These are phyloP conservation scores for Dasysyrphus tricinctus DNA, from an alignment of 2,888 invertebrate species.

Conservation along the genomic window DNA sequence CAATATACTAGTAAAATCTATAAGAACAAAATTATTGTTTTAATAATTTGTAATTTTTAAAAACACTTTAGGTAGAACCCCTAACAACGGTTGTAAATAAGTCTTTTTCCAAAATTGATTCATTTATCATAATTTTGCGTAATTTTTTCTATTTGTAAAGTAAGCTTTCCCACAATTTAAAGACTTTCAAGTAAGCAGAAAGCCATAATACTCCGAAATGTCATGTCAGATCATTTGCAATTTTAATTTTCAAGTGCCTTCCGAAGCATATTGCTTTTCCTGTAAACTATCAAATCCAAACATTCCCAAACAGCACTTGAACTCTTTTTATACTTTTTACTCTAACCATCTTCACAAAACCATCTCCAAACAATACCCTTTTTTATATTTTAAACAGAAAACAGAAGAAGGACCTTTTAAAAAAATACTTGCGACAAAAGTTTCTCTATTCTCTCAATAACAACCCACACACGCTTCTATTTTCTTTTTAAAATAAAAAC, in stretches of 20 bases:
- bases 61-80: too few relatives aligned
- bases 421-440: conserved; percentile 55
- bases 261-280: conserved; percentile 50
- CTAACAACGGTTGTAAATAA: too few relatives aligned
- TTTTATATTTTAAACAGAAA: conserved; percentile 22
- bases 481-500: conserved; percentile 49
- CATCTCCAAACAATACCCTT: conserved; percentile 22
- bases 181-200: neutral
- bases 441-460: conserved; percentile 15
- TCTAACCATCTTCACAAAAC: conserved; percentile 27
- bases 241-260: neutral
- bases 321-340: conserved; percentile 39
- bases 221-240: neutral
- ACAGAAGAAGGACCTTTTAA: conserved; percentile 36
- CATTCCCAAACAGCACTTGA: conserved; percentile 46
- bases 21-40: too few relatives aligned
- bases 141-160: too few relatives aligned
- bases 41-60: too few relatives aligned
- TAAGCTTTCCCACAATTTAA: too few relatives aligned
- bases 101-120: too few relatives aligned
- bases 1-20: too few relatives aligned
- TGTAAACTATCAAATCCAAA: conserved; percentile 30
- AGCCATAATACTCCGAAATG: neutral
- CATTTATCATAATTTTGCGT: too few relatives aligned
- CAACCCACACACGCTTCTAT: conserved; percentile 25